phyloP scores from a whole-genome alignment of 2,888 invertebrate genomes.

The Philaethria dido region DNA sequence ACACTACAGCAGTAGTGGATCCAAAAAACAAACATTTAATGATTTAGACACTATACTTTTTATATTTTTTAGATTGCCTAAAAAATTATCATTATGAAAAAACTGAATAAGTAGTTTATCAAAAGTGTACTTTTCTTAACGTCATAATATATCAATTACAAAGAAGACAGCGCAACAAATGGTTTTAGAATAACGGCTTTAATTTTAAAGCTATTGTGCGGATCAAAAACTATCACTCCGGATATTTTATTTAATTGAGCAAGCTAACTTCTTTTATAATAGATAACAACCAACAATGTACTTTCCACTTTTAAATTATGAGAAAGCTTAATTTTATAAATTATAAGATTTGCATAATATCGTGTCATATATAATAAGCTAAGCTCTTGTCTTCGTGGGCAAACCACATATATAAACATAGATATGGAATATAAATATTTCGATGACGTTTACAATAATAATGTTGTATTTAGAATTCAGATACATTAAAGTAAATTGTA shows the following conservation, averaged over 20 bases:
- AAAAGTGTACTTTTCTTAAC: not conserved
- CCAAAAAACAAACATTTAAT: not conserved
- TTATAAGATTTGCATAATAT: not conserved
- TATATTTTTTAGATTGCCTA: not conserved
- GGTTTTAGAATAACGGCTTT: not conserved
- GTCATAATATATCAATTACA: not conserved
- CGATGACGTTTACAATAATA: not conserved
- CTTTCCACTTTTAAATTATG: too few relatives aligned
- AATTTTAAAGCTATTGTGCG: too few relatives aligned
- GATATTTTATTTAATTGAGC: not conserved
- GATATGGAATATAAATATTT: constrained; percentile 14
- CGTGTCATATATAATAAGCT: not conserved
- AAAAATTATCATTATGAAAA: not conserved
- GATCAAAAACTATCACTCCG: too few relatives aligned
- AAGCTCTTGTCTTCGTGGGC: constrained; percentile 15
- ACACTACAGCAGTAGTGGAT: constrained; percentile 42
- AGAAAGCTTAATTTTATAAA: not conserved
- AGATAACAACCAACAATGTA: too few relatives aligned
- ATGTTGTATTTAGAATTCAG: constrained; percentile 3
- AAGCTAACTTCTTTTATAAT: too few relatives aligned
- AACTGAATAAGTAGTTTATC: not conserved
- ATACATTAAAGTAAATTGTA: not conserved
- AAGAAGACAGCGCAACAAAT: too few relatives aligned
- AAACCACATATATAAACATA: not conserved
- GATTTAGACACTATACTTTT: too few relatives aligned